Percentiles rank a stretch among this genome's conserved stretches.
Conservation (phyloP, 2,797 vertebrate genomes). For the Margarornis squamiger region DNA sequence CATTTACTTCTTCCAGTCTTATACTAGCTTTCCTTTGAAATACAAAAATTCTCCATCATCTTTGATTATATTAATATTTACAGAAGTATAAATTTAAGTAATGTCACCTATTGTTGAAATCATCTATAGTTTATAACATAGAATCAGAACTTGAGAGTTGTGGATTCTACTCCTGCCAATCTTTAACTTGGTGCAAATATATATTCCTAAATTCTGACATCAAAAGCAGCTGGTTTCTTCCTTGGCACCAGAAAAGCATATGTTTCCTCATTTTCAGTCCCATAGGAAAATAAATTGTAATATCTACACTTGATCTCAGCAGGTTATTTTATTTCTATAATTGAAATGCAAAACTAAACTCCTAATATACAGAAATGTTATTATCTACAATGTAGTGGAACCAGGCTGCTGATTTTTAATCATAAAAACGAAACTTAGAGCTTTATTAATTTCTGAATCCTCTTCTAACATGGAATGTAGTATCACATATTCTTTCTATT, state of each 20-base stretch:
- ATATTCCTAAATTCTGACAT: neutral
- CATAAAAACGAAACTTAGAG: neutral
- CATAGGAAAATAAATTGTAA: neutral
- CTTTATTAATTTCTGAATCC: neutral
- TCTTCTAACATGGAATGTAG: neutral
- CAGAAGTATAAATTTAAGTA: neutral
- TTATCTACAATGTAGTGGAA: neutral
- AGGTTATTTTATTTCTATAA: neutral
- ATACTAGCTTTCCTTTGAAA: neutral
- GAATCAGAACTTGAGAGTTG: neutral
- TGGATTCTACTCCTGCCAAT: neutral
- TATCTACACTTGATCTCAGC: neutral
- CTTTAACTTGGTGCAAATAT: neutral
- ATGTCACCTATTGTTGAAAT: neutral
- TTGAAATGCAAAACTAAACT: neutral
- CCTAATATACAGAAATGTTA: neutral
- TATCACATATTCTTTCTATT: neutral
- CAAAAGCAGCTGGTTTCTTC: neutral
- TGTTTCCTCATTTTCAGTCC: neutral
- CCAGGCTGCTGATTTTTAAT: neutral
- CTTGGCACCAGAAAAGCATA: accelerated
- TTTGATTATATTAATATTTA: neutral
- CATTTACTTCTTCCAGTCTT: neutral
- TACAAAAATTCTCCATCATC: neutral
- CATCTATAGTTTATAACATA: neutral